Evolutionary conservation across 2,797 vertebrate genomes (phyloP), one percentile per base, ranked within the genome.

Genomic region (Coregonus sp.): DNA sequence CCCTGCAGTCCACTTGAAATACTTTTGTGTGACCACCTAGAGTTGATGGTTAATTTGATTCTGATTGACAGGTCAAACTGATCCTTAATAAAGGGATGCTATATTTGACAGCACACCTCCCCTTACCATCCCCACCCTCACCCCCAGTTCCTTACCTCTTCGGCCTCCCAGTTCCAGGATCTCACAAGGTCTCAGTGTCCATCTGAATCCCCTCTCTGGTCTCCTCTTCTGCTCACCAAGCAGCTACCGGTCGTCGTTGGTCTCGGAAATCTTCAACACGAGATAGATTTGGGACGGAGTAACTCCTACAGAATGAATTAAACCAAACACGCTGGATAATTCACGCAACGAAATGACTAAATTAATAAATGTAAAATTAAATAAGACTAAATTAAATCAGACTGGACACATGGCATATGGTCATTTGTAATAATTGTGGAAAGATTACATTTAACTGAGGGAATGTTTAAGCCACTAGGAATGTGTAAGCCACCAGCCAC

Each of bases 211-310:
- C 12, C 52, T 85, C 75, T 68, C 66, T n/a, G 74, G 6, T 11
- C 81, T 81, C 79, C 70, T 75, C 25, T 31, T 72, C 31, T 79
- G 75, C 75, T 86, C 85, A 5, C 75, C 66, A 0, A 66, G 65
- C 59, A 84, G 51, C 20, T 84, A 69, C 72, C 75, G 75, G 11
- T 86, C 85, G 40, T 37, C 33, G 0, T 61, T 77, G 56, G 77
- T 33, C 67, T 88, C 86, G 82, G 88, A 84, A 86, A 85, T 77
- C 89, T 90, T 20, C 33, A 37, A 81, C 37, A 82, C 4, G 78
- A 66, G 15, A 77, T 29, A 81, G n/a, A 76, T 4, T 65, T 61
- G 9, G 6, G 37, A 40, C 37, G 47, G 7, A 12, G 0, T 18
- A 16, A 80, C 35, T 7, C 37, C 37, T 40, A 7, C 37, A 9